Evolutionary conservation across 2,113 vertebrate species (phyloP).

Genomic region (Bufo bufo): DNA sequence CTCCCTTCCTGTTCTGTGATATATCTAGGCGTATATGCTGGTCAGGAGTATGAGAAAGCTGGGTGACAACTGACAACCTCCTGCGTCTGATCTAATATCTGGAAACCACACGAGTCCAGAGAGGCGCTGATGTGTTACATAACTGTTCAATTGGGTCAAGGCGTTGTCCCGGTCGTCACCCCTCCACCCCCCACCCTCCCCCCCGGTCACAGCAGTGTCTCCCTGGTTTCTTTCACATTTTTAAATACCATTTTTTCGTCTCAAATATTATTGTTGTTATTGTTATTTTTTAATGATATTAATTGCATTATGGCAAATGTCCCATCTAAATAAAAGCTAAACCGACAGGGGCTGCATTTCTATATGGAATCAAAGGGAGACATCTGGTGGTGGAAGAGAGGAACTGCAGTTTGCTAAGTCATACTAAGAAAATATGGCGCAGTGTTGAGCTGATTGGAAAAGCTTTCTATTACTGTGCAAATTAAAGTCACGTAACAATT

Average conservation of each 20-base stretch:
- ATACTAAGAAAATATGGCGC: not conserved
- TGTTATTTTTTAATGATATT: too few relatives aligned
- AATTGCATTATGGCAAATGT: too few relatives aligned
- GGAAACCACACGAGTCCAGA: too few relatives aligned
- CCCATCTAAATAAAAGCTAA: not conserved
- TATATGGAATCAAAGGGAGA: not conserved
- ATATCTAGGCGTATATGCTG: not conserved
- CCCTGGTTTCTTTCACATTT: not conserved
- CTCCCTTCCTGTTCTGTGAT: too few relatives aligned
- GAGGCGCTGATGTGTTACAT: not conserved
- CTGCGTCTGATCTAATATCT: too few relatives aligned
- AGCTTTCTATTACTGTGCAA: too few relatives aligned
- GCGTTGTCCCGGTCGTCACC: not conserved
- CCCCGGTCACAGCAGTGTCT: not conserved
- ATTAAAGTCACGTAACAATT: too few relatives aligned
- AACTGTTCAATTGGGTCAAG: not conserved
- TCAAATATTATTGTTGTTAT: not conserved
- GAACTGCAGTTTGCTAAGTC: not conserved
- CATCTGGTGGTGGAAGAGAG: not conserved
- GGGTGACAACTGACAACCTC: not conserved
- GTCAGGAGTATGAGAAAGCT: not conserved
- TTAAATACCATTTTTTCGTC: not conserved
- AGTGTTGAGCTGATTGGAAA: not conserved
- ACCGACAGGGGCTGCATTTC: not conserved
- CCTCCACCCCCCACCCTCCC: not conserved